Percentiles rank a stretch among this genome's conserved stretches.
phyloP scores from a whole-genome alignment of 2,888 invertebrate genomes.

The Lissocephala sabroskyi region DNA sequence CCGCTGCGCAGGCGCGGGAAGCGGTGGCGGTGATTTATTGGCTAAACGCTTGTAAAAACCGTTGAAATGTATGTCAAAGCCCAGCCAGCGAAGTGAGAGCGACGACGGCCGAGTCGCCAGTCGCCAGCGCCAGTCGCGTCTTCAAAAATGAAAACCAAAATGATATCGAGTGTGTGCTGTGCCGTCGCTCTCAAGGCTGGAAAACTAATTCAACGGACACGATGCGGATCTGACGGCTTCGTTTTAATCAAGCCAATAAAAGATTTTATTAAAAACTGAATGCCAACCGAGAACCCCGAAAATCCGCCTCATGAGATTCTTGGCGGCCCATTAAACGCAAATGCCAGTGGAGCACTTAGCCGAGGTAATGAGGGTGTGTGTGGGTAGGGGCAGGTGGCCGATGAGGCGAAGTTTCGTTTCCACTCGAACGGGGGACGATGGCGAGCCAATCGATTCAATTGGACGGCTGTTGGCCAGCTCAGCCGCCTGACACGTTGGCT shows the following conservation, averaged over 20 bases:
- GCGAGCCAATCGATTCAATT: neutral
- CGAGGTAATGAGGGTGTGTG: no score
- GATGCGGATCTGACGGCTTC: slow-evolving; percentile 51
- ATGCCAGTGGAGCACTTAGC: neutral
- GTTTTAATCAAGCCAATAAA: slow-evolving; percentile 30
- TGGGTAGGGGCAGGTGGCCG: no score
- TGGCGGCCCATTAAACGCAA: neutral
- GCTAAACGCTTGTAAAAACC: slow-evolving; percentile 63
- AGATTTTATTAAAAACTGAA: slow-evolving; percentile 31
- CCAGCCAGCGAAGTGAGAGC: slow-evolving; percentile 10
- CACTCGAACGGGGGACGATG: no score
- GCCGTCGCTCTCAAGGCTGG: slow-evolving; percentile 42
- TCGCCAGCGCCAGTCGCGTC: no score
- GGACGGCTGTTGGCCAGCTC: slow-evolving; percentile 1
- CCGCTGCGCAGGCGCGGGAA: no score
- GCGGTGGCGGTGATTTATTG: slow-evolving; percentile 60
- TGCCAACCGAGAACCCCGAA: slow-evolving; percentile 10
- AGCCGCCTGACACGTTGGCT: neutral
- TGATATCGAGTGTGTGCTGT: slow-evolving; percentile 15
- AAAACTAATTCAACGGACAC: slow-evolving; percentile 9
- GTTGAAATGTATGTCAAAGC: slow-evolving; percentile 66
- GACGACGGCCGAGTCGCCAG: neutral
- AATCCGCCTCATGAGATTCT: neutral
- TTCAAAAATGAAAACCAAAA: neutral
- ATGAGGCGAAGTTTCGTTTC: no score